Evolutionary conservation across 2,113 vertebrate genomes (phyloP), one percentile per base, ranked within the genome.

Genomic region (Ictalurus punctatus): DNA sequence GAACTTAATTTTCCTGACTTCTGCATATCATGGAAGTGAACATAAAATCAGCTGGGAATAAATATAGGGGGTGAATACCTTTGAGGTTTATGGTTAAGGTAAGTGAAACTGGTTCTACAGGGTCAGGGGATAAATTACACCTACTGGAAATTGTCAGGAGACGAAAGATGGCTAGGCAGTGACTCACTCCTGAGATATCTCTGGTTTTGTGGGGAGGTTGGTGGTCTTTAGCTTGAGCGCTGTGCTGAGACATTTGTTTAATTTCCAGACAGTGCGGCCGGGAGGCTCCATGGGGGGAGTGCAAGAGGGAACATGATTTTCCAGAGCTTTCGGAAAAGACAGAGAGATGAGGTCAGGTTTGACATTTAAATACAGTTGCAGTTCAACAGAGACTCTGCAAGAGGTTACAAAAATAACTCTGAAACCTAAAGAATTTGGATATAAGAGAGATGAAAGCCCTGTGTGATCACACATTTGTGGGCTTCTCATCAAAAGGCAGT

Each of bases 121-220:
- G 90, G 92, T 89, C 83, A 87, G 90, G 91, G 93, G 95, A 94
- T 94, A 83, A 94, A 94, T 95, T 95, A 91, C 92, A 94, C 94
- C 93, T 93, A 93, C 91, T 95, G 94, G 95, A 95, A 96, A 95
- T 95, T 93, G 87, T 95, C 94, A 94, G 94, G 90, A 94, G 93
- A 86, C 59, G 83, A 88, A 92, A 91, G 91, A 88, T 91, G 90
- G 89, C 89, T 78, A 90, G 91, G 93, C 90, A 91, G n/a, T 96
- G 95, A 95, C 92, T 96, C 95, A 96, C 93, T 93, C 93, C 92
- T 91, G 90, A 94, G 94, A 90, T 93, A 95, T 95, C 95, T 93
- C 65, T 71, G 81, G 81, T 84, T 73, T 84, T 88, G 93, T 92
- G 91, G 83, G 94, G 85, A 92, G 95, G 93, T 89, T 93, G 94